Evolutionary conservation across 2,113 vertebrate species (phyloP).

Genomic region (Centropus unirufus): DNA sequence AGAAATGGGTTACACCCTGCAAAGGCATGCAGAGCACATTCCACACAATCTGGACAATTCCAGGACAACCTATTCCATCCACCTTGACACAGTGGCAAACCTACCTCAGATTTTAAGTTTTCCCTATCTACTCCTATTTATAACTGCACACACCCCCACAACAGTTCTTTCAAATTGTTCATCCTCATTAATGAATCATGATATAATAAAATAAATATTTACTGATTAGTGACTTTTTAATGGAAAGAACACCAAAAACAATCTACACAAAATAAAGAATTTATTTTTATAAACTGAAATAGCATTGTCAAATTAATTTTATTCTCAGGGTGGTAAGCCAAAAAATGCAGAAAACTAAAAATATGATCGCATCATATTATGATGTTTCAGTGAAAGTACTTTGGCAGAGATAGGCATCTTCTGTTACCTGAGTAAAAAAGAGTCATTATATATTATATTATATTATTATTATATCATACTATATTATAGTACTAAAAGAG

Average conservation of each 20-base stretch:
- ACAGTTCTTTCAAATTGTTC: not conserved
- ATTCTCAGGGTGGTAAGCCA: not conserved
- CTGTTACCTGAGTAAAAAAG: not conserved
- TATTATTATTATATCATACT: too few relatives aligned
- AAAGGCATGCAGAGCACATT: not conserved
- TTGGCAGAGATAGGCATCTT: not conserved
- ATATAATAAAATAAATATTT: not conserved
- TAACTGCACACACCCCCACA: not conserved
- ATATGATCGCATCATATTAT: not conserved
- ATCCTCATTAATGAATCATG: not conserved
- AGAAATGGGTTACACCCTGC: not conserved
- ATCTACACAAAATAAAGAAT: not conserved
- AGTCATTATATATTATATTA: too few relatives aligned
- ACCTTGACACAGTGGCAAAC: not conserved
- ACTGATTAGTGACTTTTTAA: not conserved
- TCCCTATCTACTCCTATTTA: not conserved
- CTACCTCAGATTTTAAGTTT: not conserved
- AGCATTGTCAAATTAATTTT: not conserved
- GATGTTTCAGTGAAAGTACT: not conserved
- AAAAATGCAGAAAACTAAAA: not conserved
- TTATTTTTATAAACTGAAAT: not conserved
- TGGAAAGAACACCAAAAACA: not conserved
- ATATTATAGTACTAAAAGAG: fast-evolving
- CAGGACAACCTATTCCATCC: not conserved
- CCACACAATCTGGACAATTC: too few relatives aligned